These are phyloP conservation scores for Actinostola sp. DNA, from an alignment of 92 coral and sea anemone genomes.

Conservation along the genomic window DNA sequence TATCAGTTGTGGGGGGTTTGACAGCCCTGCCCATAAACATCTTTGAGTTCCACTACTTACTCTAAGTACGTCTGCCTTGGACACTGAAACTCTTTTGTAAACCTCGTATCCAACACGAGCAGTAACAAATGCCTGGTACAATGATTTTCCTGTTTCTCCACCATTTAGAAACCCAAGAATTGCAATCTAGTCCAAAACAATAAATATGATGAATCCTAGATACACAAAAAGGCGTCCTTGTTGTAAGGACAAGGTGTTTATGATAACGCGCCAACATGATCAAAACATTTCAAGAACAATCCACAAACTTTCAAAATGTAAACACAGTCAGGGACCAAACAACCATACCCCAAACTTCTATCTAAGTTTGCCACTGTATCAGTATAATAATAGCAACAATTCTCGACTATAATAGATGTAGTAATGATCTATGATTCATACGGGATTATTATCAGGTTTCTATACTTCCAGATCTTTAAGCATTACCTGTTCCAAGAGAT, in stretches of 20 bases:
- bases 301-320: not conserved
- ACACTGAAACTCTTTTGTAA: constrained; percentile 81
- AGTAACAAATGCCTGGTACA: constrained; percentile 78
- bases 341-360: too few relatives aligned
- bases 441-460: not conserved
- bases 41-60: constrained; percentile 49
- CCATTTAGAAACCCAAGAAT: constrained; percentile 95
- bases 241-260: not conserved
- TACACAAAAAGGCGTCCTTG: not conserved
- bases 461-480: too few relatives aligned
- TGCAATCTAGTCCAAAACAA: constrained; percentile 57
- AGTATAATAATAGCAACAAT: not conserved
- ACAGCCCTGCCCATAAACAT: not conserved
- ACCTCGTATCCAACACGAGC: constrained; percentile 89
- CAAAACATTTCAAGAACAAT: not conserved
- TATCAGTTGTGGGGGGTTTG: not conserved
- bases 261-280: not conserved
- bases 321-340: too few relatives aligned
- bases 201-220: not conserved
- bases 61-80: constrained; percentile 87
- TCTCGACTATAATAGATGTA: not conserved
- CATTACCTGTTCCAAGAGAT: constrained; percentile 77
- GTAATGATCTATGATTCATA: not conserved
- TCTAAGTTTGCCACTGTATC: too few relatives aligned
- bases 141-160: constrained; percentile 87